These are phyloP conservation scores for Siniperca knerii DNA, from an alignment of 2,113 vertebrate genomes.

Conservation along the genomic window DNA sequence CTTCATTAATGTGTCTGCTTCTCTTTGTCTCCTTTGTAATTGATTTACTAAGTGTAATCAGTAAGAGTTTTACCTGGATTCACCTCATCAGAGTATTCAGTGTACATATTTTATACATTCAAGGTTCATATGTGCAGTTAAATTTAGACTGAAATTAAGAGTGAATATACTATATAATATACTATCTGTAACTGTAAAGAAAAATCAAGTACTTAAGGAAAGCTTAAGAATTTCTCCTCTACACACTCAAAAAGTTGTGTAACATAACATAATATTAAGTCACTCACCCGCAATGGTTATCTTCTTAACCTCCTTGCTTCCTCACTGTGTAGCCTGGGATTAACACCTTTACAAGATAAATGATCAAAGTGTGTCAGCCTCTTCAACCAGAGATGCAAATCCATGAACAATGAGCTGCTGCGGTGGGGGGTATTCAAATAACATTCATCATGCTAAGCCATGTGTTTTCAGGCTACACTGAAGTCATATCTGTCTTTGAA, in stretches of 20 bases:
- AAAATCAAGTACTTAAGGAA: not conserved
- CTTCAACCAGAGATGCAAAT: conserved; percentile 59
- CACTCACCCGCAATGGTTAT: conserved; percentile 41
- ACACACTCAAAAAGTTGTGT: not conserved
- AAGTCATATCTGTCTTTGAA: conserved; percentile 2
- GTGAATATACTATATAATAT: not conserved
- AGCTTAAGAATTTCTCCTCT: not conserved
- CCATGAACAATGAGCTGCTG: not conserved
- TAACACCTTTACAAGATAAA: conserved; percentile 13
- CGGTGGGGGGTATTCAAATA: conserved; percentile 46
- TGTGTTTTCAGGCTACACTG: not conserved
- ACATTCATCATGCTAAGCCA: not conserved
- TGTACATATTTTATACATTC: not conserved
- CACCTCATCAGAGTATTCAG: not conserved
- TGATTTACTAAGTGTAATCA: not conserved
- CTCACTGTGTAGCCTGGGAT: not conserved
- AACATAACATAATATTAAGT: not conserved
- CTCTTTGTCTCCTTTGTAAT: not conserved
- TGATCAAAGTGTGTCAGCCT: conserved; percentile 1
- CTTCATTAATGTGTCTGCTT: not conserved
- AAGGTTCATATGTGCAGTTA: not conserved
- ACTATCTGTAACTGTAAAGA: too few species aligned
- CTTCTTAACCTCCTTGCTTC: not conserved
- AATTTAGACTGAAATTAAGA: not conserved
- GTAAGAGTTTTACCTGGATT: not conserved